phyloP scores from a whole-genome alignment of 35 echinoderm and acorn worm genomes.

The Ophiothrix spiculata region DNA sequence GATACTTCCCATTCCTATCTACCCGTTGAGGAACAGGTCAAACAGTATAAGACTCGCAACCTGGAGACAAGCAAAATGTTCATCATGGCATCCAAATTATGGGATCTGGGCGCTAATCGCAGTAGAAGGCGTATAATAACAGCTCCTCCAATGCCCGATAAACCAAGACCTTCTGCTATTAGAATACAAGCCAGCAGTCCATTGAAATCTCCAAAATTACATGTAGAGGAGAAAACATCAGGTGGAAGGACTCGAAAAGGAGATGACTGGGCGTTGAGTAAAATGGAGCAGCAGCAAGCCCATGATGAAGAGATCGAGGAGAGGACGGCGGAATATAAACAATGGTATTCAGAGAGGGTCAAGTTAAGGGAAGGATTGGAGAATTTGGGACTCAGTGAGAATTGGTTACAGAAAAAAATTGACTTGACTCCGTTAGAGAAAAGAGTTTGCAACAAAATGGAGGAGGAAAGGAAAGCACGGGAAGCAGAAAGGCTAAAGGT shows the following conservation, averaged over 20 bases:
- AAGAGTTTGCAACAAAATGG: conserved; percentile 57
- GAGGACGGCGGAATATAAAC: conserved; percentile 58
- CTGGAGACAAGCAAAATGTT: conserved; percentile 62
- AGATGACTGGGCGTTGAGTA: conserved; percentile 45
- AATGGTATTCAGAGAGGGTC: conserved; percentile 59
- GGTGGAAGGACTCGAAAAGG: not conserved
- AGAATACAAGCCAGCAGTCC: not conserved
- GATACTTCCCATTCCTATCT: conserved; percentile 44
- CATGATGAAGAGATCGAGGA: conserved; percentile 59
- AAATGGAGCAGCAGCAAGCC: conserved; percentile 43
- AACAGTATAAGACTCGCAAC: conserved; percentile 69
- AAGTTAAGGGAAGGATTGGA: conserved; percentile 71
- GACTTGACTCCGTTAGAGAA: conserved; percentile 67
- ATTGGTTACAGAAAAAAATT: conserved; percentile 70
- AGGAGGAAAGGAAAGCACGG: conserved; percentile 35
- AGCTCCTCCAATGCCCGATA: conserved; percentile 55
- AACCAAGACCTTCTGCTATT: conserved; percentile 25
- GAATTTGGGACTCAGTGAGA: conserved; percentile 67
- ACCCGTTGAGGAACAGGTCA: conserved; percentile 73
- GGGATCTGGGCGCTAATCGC: conserved; percentile 39
- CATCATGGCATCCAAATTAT: conserved; percentile 45
- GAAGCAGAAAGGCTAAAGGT: conserved; percentile 46
- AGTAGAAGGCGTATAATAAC: conserved; percentile 43
- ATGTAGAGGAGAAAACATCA: not conserved
- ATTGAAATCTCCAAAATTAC: conserved; percentile 5